A percentile compares a stretch with the other conserved stretches of the same genome.
phyloP scores from a whole-genome alignment of 2,113 vertebrate species.

The Urocitellus parryii region DNA sequence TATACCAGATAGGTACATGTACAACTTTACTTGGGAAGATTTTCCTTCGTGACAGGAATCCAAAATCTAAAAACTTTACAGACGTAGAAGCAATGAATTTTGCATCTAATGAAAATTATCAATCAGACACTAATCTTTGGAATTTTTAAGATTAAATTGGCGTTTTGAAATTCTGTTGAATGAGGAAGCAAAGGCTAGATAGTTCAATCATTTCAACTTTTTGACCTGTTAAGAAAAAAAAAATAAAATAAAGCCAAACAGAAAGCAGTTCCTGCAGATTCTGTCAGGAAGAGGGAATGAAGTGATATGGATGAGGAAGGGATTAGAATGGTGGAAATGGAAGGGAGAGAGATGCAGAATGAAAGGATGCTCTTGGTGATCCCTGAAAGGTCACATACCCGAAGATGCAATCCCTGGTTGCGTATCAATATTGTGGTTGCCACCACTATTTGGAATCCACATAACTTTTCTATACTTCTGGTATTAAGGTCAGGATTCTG shows the following conservation, averaged over 20 bases:
- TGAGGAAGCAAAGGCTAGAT: neutral
- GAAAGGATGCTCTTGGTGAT: neutral
- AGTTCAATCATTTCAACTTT: neutral
- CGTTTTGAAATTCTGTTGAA: constrained; percentile 23
- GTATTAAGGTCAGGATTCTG: neutral
- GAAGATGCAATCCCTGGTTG: neutral
- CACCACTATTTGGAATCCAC: neutral
- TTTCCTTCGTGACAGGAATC: constrained; percentile 8
- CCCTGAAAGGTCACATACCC: neutral
- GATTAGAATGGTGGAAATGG: neutral
- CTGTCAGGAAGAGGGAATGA: neutral
- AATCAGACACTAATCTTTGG: neutral
- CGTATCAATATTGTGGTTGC: neutral
- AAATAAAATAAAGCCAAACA: neutral
- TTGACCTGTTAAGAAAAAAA: neutral
- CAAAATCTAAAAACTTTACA: neutral
- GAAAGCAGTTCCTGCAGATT: neutral
- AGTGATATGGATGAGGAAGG: neutral
- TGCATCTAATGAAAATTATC: neutral
- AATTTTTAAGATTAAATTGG: constrained; percentile 8
- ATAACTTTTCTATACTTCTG: neutral
- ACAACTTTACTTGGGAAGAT: neutral
- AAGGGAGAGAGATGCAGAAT: neutral
- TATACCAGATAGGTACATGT: neutral
- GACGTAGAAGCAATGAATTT: neutral